Evolutionary conservation across 2,888 invertebrate genomes (phyloP).

Genomic region (Ellobium chinense): DNA sequence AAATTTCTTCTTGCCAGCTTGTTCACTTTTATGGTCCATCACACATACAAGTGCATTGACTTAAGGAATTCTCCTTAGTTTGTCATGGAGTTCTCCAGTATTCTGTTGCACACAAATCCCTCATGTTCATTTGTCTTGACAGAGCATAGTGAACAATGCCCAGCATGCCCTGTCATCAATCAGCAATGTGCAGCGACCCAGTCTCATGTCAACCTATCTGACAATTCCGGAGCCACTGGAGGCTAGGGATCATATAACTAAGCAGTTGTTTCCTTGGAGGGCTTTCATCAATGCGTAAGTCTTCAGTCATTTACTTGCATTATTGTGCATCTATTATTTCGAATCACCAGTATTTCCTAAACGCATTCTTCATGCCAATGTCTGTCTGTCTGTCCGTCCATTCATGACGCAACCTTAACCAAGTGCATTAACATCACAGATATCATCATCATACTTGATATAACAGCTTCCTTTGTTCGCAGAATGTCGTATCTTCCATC

Average conservation of each 20-base stretch:
- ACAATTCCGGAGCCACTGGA: conserved; percentile 77
- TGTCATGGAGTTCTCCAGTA: neutral
- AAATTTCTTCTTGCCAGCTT: too few relatives aligned
- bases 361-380: neutral
- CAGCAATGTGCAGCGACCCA: conserved; percentile 71
- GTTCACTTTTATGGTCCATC: too few relatives aligned
- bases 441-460: too few relatives aligned
- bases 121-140: conserved; percentile 24
- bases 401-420: too few relatives aligned
- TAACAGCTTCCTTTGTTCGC: too few relatives aligned
- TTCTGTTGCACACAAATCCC: neutral
- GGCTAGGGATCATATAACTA: conserved; percentile 69
- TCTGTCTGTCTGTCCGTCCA: neutral
- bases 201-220: conserved; percentile 65
- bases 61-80: too few relatives aligned
- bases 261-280: conserved; percentile 73
- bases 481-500: too few relatives aligned
- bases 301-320: neutral
- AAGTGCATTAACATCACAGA: too few relatives aligned
- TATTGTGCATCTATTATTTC: neutral
- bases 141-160: conserved; percentile 75
- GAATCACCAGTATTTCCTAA: neutral
- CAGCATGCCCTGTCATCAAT: conserved; percentile 73
- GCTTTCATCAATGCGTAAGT: conserved; percentile 59
- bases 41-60: too few relatives aligned